These are phyloP conservation scores for Amphimallon solstitiale DNA, from an alignment of 2,888 invertebrate species.

Conservation along the genomic window DNA sequence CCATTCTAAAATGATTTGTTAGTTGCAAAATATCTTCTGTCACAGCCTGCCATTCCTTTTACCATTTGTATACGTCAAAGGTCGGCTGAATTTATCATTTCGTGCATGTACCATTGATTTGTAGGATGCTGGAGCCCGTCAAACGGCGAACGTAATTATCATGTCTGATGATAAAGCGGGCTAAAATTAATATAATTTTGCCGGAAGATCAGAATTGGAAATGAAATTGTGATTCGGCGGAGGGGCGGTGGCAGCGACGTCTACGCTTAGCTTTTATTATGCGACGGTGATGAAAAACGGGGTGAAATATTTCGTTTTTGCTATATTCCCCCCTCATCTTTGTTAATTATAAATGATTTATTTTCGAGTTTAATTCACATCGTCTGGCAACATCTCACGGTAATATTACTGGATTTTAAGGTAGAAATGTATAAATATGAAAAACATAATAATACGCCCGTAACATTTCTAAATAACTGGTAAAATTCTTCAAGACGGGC, in stretches of 20 bases:
- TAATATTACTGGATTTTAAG: too few species aligned
- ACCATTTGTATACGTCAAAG: constrained; percentile 9
- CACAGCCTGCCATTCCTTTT: not conserved
- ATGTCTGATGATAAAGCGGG: constrained; percentile 7
- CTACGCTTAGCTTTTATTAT: too few species aligned
- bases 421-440: too few species aligned
- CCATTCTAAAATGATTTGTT: constrained; percentile 11
- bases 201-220: constrained; percentile 12
- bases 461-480: too few species aligned
- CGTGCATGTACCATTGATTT: not conserved
- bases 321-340: too few species aligned
- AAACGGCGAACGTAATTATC: constrained; percentile 15
- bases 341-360: too few species aligned
- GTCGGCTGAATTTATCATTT: not conserved
- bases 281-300: too few species aligned
- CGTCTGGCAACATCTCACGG: too few species aligned
- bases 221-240: constrained; percentile 9
- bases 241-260: not conserved
- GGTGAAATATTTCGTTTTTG: too few species aligned
- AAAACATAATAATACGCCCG: too few species aligned
- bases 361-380: too few species aligned
- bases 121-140: not conserved
- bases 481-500: too few species aligned
- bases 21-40: constrained; percentile 5
- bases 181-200: constrained; percentile 15